Base-by-base conservation (phyloP, 2,888 invertebrate species). In the Thecophora atra region DNA sequence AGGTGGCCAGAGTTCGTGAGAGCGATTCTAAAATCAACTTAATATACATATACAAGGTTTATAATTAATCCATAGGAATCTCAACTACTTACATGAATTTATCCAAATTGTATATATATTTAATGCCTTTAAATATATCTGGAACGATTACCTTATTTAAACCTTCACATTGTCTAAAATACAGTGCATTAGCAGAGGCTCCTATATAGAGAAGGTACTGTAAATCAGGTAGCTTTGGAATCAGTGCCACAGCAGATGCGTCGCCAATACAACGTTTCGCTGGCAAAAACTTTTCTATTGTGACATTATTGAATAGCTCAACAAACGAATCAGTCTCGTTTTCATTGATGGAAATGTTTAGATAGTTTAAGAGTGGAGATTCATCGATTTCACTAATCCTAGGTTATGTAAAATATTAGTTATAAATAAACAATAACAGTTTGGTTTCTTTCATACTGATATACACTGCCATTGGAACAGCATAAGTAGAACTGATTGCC, bases 331-430 rank as follows among this genome's bases (percentile, higher is more conserved):
- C 68, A 5, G 79, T 81, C 17, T 84, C 84, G 72, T 81, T 84
- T 54, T 82, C 85, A 47, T 71, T 79, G 0, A 86, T 19, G 0
- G 82, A 79, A 15, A 81, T 60, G 75, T 82, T 84, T 6, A 80
- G 24, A n/a, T 79, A 74, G 0, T 76, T 62, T 28, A 82, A 81
- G 28, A 86, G 74, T 0, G 76, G 71, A 2, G 79, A 73, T 75
- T 86, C 86, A 73, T 84, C 81, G 19, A 85, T 80, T 73, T 85
- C 81, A 15, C 81, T 81, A 0, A 85, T 76, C 47, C 84, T 84
- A 51, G 3, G 26, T 26, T 26, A 17, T 17, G 3, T 30, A 51
- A 64, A 67, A 37, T 7, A 66, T 19, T 6, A 7, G 28, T 7
- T 24, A 1, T 21, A n/a, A 72, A 17, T 63, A 30, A 21, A 58